These are phyloP conservation scores for Trichonephila inaurata DNA, from an alignment of 1,140 invertebrate genomes.

Conservation along the genomic window DNA sequence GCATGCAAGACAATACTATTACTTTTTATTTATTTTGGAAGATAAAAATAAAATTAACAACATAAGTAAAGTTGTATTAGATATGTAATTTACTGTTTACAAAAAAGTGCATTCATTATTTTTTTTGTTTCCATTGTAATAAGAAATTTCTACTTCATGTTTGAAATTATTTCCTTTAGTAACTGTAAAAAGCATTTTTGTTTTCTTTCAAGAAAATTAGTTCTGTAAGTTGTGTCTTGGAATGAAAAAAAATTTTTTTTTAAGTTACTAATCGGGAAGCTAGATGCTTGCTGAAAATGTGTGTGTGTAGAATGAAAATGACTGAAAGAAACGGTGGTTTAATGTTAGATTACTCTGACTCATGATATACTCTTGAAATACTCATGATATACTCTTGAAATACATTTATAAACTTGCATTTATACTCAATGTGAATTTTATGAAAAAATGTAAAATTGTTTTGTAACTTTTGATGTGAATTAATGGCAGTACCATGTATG, in stretches of 20 bases:
- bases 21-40: too few species aligned
- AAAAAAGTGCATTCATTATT: too few species aligned
- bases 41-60: background rate
- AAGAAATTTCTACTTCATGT: too few species aligned
- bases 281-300: slow-evolving; percentile 92
- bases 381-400: slow-evolving; percentile 48
- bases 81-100: too few species aligned
- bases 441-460: slow-evolving; percentile 44
- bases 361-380: slow-evolving; percentile 37
- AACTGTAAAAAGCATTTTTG: too few species aligned
- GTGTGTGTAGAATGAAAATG: slow-evolving; percentile 78
- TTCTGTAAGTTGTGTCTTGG: background rate
- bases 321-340: slow-evolving; percentile 37
- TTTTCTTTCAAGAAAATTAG: background rate
- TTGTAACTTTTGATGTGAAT: slow-evolving; percentile 32
- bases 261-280: slow-evolving; percentile 88
- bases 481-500: background rate
- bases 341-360: slow-evolving; percentile 35
- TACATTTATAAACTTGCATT: slow-evolving; percentile 67
- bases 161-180: too few species aligned
- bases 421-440: slow-evolving; percentile 59
- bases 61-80: too few species aligned
- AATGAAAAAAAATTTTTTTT: background rate
- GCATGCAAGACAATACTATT: too few species aligned
- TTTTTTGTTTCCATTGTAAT: too few species aligned